Evolutionary conservation across 2,888 invertebrate species (phyloP).

Genomic region (Dolomedes plantarius): DNA sequence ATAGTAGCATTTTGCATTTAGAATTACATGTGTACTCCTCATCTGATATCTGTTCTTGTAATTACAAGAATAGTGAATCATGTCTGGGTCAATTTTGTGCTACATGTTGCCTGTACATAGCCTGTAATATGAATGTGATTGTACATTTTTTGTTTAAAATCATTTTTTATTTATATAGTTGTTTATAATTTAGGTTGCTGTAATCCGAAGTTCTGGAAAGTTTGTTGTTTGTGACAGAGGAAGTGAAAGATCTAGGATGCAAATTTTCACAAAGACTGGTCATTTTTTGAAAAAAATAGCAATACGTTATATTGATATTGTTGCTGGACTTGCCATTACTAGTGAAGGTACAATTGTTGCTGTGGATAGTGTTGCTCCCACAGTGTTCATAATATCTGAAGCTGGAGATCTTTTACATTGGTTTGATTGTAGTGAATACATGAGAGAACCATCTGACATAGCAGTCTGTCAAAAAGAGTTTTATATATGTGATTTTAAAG

Average conservation of each 20-base stretch:
- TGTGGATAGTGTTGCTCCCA: conserved; percentile 97
- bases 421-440: conserved; percentile 98
- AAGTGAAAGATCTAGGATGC: conserved; percentile 96
- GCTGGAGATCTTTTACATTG: conserved; percentile 93
- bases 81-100: no score
- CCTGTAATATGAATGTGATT: no score
- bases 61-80: no score
- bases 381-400: conserved; percentile 94
- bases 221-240: conserved; percentile 97
- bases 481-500: conserved; percentile 98
- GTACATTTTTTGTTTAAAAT: no score
- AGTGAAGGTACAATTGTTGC: conserved; percentile 95
- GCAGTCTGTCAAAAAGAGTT: conserved; percentile 88
- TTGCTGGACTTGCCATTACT: conserved; percentile 95
- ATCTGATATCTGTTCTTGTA: no score
- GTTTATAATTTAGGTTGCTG: conserved; percentile 76
- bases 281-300: conserved; percentile 97
- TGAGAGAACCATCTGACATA: conserved; percentile 98
- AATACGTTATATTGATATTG: conserved; percentile 81
- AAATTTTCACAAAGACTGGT: conserved; percentile 96
- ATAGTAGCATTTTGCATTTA: no score
- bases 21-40: no score
- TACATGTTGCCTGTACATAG: no score
- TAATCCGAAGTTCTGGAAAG: conserved; percentile 89
- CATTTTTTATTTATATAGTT: no score